These are phyloP conservation scores for Dorcus parallelipipedus DNA, from an alignment of 2,888 invertebrate species.

Conservation along the genomic window DNA sequence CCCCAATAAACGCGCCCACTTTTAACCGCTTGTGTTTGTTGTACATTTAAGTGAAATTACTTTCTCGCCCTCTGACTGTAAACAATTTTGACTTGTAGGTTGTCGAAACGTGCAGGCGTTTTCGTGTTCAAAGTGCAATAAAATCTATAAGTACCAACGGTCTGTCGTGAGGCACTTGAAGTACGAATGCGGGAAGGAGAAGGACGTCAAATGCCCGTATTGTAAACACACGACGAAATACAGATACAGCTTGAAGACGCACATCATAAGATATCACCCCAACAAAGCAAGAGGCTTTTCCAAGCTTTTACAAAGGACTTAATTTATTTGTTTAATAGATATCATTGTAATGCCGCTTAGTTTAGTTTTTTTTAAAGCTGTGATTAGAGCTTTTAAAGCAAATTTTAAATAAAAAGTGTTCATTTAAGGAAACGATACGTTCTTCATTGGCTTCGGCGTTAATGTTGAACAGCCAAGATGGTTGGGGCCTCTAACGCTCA, in stretches of 20 bases:
- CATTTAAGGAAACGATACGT: too few relatives aligned
- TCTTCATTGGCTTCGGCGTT: too few relatives aligned
- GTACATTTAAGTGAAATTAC: background rate
- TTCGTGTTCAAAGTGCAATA: slow-evolving; percentile 1
- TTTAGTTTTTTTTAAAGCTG: too few relatives aligned
- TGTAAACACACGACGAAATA: slow-evolving; percentile 20
- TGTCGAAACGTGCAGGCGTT: background rate
- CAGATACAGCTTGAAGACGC: slow-evolving; percentile 1
- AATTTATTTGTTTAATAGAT: too few relatives aligned
- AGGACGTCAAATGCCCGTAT: slow-evolving; percentile 34
- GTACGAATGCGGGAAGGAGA: slow-evolving; percentile 44
- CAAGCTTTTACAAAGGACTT: too few relatives aligned
- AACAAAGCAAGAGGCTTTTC: background rate
- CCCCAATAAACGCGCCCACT: background rate
- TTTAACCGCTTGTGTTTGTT: too few relatives aligned
- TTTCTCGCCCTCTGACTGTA: background rate
- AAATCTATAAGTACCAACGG: slow-evolving; percentile 1
- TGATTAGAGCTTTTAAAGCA: too few relatives aligned
- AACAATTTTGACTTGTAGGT: background rate
- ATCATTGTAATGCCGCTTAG: too few relatives aligned
- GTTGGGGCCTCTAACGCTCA: too few relatives aligned
- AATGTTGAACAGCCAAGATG: too few relatives aligned
- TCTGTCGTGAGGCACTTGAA: slow-evolving; percentile 42
- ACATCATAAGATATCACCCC: background rate
- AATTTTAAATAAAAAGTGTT: too few relatives aligned